Evolutionary conservation across 2,797 vertebrate species (phyloP).

Genomic region (Cottoperca gobio): DNA sequence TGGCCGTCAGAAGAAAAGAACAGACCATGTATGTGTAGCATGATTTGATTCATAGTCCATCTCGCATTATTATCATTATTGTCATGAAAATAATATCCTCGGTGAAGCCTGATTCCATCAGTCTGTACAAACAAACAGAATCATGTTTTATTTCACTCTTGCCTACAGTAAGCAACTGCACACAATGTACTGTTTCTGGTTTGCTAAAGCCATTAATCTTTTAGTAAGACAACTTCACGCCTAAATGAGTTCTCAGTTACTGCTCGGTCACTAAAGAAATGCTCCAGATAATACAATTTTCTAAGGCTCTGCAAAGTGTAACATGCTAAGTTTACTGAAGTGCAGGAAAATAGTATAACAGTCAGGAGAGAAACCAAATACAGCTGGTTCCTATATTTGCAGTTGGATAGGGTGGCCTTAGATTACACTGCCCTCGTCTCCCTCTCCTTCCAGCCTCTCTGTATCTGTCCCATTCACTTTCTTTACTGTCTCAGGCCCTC

Average conservation of each 20-base stretch:
- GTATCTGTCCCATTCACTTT: conserved; percentile 71
- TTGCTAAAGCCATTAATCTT: conserved; percentile 48
- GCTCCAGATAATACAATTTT: conserved; percentile 40
- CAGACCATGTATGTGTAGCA: not conserved
- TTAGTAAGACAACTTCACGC: conserved; percentile 43
- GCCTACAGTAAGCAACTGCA: conserved; percentile 6
- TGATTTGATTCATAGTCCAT: not conserved
- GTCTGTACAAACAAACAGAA: not conserved
- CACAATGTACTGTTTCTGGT: conserved; percentile 38
- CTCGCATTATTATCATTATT: not conserved
- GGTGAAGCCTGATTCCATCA: not conserved
- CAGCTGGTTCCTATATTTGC: conserved; percentile 78
- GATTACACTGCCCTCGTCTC: conserved; percentile 51
- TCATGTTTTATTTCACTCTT: not conserved
- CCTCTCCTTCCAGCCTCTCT: conserved; percentile 61
- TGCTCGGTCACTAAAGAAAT: conserved; percentile 14
- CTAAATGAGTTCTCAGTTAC: conserved; percentile 44
- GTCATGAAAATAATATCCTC: too few species aligned
- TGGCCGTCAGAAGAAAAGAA: not conserved
- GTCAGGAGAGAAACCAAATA: conserved; percentile 61
- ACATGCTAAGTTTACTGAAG: conserved; percentile 44
- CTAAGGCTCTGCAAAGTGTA: conserved; percentile 37
- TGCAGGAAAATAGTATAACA: conserved; percentile 45
- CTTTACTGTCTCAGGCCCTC: conserved; percentile 55
- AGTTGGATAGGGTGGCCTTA: conserved; percentile 64